Conservation (phyloP, 2,113 vertebrate species). For the Myxocyprinus asiaticus region DNA sequence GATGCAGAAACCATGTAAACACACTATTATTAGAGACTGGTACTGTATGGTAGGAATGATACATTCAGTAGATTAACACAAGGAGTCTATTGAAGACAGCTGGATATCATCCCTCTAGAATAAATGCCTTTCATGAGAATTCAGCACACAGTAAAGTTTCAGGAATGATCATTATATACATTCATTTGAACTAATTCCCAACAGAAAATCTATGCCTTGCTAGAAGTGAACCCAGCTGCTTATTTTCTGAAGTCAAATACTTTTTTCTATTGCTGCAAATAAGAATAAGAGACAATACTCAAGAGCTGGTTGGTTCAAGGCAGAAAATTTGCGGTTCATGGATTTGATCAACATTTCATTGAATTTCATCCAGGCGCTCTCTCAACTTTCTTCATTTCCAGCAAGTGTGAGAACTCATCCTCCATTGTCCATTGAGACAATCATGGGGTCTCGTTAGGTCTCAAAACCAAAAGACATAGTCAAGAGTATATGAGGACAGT, state of each 20-base stretch:
- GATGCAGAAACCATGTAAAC: too few species aligned
- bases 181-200: too few species aligned
- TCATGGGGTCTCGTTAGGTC: neutral
- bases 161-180: too few species aligned
- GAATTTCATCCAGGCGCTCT: constrained; percentile 8
- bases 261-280: constrained; percentile 10
- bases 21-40: too few species aligned
- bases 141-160: too few species aligned
- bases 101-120: too few species aligned
- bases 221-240: neutral
- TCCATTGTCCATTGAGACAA: neutral
- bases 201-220: neutral
- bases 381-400: constrained; percentile 8
- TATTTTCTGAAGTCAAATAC: neutral
- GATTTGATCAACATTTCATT: constrained; percentile 32
- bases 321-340: neutral
- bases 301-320: constrained; percentile 29
- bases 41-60: too few species aligned
- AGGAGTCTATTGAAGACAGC: too few species aligned
- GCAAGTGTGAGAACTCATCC: neutral
- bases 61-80: too few species aligned
- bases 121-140: too few species aligned
- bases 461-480: neutral
- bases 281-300: constrained; percentile 22
- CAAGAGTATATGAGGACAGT: neutral